Percentiles rank a stretch among this genome's conserved stretches.
phyloP scores from a whole-genome alignment of 2,113 vertebrate genomes.

The Perca fluviatilis region DNA sequence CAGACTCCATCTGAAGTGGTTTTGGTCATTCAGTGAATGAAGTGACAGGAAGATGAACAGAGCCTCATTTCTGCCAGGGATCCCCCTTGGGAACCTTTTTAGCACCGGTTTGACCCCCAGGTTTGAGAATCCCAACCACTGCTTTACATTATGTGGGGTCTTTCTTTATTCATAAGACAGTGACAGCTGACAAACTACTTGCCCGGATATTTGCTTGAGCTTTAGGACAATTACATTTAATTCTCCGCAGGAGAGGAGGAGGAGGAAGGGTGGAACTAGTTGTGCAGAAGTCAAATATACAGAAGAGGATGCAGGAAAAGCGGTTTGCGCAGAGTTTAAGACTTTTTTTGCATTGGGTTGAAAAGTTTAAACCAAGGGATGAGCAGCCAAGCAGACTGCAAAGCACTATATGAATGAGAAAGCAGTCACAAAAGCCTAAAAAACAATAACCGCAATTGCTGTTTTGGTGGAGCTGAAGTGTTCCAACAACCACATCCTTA shows the following conservation, averaged over 20 bases:
- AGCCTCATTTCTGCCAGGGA: slow-evolving; percentile 20
- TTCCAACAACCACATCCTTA: slow-evolving; percentile 19
- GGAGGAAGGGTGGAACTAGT: not conserved
- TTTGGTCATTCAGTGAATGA: slow-evolving; percentile 10
- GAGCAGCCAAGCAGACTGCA: not conserved
- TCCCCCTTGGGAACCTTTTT: slow-evolving; percentile 14
- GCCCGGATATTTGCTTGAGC: slow-evolving; percentile 28
- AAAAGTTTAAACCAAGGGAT: slow-evolving; percentile 9
- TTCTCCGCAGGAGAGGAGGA: slow-evolving; percentile 8
- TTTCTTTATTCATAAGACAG: slow-evolving; percentile 3
- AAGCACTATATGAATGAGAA: slow-evolving; percentile 10
- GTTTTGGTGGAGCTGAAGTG: slow-evolving; percentile 22
- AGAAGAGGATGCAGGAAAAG: not conserved
- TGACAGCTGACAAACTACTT: slow-evolving; percentile 54
- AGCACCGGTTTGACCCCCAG: slow-evolving; percentile 44
- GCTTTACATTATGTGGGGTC: not conserved
- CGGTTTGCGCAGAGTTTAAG: not conserved
- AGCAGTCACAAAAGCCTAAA: slow-evolving; percentile 2
- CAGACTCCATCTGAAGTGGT: no score
- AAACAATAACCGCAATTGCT: slow-evolving; percentile 16
- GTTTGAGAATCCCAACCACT: slow-evolving; percentile 7
- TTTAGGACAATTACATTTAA: slow-evolving; percentile 33
- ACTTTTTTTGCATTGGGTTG: not conserved
- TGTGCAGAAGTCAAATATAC: not conserved
- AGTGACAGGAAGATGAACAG: slow-evolving; percentile 48